Base-by-base conservation (phyloP, 1,140 invertebrate genomes). In the Brachystomella parvula region DNA sequence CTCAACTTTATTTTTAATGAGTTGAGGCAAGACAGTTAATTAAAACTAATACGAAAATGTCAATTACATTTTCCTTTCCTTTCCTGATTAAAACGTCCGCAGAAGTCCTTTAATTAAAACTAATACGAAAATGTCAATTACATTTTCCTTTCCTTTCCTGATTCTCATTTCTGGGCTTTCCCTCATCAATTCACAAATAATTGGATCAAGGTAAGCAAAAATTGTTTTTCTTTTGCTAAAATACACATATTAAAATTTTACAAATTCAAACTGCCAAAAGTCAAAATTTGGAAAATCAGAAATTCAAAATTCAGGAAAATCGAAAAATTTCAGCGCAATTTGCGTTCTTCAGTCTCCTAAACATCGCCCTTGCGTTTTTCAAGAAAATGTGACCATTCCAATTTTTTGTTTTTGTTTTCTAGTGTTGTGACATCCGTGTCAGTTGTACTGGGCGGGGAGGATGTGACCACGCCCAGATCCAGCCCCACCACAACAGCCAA, bases 371-470 rank as follows among this genome's bases (percentile, higher is more conserved):
- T 39, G 58, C 21, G 3, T 6, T 24, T 9, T 60, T 60, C 29
- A 12, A 12, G 17, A 9, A 3, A 29, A 15, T 60, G 3, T 60
- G 29, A 35, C 24, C 17, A 6, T 61, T 33, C 32, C 3, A 32
- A 57, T 57, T 26, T 21, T 26, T 31, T 58, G 9, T 24, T 56
- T 33, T 56, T 32, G 3, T 61, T 59, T 65, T 68, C 6, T 29
- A 71, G 70, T 63, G 70, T 71, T 3, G 70, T 71, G 3, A 71
- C 70, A 12, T 71, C 70, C 1, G 66, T 71, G 0, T 71, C 70
- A 12, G 66, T 71, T 21, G 60, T 71, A 12, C 44, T 60, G 21
- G 58, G 29, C 12, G 21, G 28, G 6, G 30, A 60, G 6, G 58
- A 60, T 19, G 29, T 60, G 29, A 29, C 30, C 3, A 32, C 58